phyloP scores from a whole-genome alignment of 2,113 vertebrate species.

The Brienomyrus brachyistius region DNA sequence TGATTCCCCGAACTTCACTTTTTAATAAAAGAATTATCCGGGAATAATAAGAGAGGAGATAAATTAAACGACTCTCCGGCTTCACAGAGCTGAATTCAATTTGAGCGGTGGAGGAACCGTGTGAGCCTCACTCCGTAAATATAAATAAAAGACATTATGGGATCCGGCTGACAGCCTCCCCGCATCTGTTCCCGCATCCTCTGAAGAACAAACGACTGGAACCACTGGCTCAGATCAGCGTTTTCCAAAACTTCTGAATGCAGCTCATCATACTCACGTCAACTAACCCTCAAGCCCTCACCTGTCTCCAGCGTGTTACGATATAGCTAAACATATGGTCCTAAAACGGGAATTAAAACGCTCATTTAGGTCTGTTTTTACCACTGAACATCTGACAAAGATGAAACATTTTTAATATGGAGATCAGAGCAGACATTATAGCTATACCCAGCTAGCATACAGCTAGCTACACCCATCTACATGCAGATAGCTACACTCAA shows the following conservation, averaged over 20 bases:
- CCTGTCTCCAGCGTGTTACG: background rate
- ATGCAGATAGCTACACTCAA: too few species aligned
- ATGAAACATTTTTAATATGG: background rate
- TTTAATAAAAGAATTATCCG: conserved; percentile 11
- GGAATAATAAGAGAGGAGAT: conserved; percentile 11
- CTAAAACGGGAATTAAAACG: background rate
- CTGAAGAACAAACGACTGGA: background rate
- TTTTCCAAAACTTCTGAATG: background rate
- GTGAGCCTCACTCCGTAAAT: background rate
- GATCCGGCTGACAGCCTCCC: background rate
- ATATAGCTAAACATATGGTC: background rate
- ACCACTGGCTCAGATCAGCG: background rate
- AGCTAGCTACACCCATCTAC: background rate
- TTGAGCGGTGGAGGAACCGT: background rate
- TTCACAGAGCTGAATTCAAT: conserved; percentile 6
- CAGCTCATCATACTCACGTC: background rate
- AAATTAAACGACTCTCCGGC: conserved; percentile 10
- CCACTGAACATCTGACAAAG: background rate
- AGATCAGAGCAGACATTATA: background rate
- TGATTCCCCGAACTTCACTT: conserved; percentile 13
- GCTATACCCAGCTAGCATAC: background rate
- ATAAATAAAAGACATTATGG: conserved; percentile 10
- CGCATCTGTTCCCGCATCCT: background rate
- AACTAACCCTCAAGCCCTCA: conserved; percentile 1
- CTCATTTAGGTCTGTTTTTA: background rate